Percentiles rank a stretch among this genome's conserved stretches.
These are phyloP conservation scores for Lasioglossum baleicum DNA, from an alignment of 1,140 invertebrate genomes.

Conservation along the genomic window DNA sequence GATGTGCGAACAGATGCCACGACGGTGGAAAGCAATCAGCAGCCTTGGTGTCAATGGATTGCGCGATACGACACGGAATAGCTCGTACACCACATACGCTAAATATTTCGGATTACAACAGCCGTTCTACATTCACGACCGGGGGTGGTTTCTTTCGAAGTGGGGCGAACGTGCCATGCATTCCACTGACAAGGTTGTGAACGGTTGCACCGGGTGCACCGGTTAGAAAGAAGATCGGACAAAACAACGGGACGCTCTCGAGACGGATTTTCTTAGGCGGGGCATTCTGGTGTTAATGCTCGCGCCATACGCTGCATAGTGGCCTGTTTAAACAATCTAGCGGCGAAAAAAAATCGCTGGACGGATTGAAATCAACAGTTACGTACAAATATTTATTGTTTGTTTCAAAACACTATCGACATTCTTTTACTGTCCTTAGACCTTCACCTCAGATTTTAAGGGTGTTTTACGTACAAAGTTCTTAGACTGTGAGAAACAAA, in stretches of 20 bases:
- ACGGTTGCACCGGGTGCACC: not conserved
- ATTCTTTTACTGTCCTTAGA: no score
- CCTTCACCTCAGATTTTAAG: no score
- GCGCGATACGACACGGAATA: not conserved
- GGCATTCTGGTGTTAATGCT: constrained; percentile 27
- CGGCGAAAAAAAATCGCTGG: no score
- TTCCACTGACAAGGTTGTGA: not conserved
- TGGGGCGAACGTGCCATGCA: constrained; percentile 28
- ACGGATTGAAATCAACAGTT: no score
- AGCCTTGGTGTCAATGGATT: not conserved
- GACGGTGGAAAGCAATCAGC: not conserved
- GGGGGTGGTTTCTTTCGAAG: not conserved
- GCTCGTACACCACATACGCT: constrained; percentile 16
- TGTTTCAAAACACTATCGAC: no score
- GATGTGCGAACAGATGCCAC: not conserved
- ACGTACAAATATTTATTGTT: no score
- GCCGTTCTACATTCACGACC: constrained; percentile 5
- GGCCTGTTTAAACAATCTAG: no score
- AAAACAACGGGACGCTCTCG: constrained; percentile 30
- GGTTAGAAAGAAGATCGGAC: constrained; percentile 12
- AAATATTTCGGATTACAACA: constrained; percentile 30
- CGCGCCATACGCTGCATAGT: not conserved
- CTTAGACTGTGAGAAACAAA: no score
- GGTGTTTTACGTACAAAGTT: no score
- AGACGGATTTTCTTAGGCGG: constrained; percentile 40